Conservation (phyloP, 2,888 invertebrate species). For the Stictocephala bisonia region DNA sequence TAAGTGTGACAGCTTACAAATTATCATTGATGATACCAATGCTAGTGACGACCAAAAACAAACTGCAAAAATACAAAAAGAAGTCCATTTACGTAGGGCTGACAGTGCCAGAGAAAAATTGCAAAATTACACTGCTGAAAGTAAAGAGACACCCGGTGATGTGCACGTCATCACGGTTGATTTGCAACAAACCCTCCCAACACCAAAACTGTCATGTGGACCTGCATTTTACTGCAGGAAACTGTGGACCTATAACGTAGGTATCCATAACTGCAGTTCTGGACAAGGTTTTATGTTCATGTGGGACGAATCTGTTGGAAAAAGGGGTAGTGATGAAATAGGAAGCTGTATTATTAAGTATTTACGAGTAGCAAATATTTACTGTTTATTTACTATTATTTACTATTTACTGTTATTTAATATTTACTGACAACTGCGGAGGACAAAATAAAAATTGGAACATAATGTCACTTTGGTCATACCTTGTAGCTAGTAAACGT, state of each 20-base stretch:
- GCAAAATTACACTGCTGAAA: neutral
- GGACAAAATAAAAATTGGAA: neutral
- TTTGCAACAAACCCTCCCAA: constrained; percentile 29
- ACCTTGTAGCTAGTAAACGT: too few species aligned
- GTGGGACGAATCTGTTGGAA: constrained; percentile 16
- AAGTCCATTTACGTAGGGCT: constrained; percentile 30
- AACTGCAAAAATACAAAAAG: too few species aligned
- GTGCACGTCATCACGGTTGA: constrained; percentile 18
- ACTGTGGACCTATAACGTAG: constrained; percentile 32
- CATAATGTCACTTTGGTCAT: neutral
- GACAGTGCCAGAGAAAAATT: neutral
- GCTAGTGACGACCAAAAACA: too few species aligned
- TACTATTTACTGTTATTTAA: neutral
- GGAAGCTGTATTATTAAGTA: constrained; percentile 23
- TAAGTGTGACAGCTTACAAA: too few species aligned
- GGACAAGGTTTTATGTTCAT: constrained; percentile 31
- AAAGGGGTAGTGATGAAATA: constrained; percentile 32
- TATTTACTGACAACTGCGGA: constrained; percentile 8
- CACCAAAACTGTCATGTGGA: constrained; percentile 36
- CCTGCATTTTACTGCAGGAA: constrained; percentile 28
- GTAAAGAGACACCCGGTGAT: neutral
- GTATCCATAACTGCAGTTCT: constrained; percentile 18
- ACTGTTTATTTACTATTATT: too few species aligned
- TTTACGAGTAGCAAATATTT: neutral
- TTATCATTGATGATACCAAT: too few species aligned